Evolutionary conservation across 2,888 invertebrate species (phyloP).

Genomic region (Drosophila helvetica): DNA sequence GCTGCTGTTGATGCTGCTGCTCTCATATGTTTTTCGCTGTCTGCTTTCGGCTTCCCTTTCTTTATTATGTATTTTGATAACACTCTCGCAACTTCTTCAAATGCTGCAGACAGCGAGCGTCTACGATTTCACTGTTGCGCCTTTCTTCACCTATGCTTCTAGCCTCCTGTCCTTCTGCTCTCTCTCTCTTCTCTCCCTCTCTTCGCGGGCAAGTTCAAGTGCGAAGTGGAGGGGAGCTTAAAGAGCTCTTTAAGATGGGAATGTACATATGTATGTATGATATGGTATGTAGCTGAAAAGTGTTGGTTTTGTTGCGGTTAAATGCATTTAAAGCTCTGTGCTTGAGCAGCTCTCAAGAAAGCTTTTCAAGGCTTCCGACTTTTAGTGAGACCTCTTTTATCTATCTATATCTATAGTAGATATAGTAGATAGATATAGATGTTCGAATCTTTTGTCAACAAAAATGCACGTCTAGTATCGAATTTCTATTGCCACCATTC

Average conservation of each 20-base stretch:
- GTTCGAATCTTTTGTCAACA: no score
- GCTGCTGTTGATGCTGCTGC: neutral
- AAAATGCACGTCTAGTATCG: no score
- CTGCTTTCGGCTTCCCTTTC: conserved; percentile 19
- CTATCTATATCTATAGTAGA: no score
- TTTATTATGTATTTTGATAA: conserved; percentile 49
- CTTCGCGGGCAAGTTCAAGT: neutral
- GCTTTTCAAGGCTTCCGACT: no score
- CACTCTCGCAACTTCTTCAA: conserved; percentile 34
- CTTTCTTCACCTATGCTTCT: conserved; percentile 6
- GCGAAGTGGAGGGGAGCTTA: neutral
- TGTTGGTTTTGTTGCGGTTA: no score
- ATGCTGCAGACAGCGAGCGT: conserved; percentile 2
- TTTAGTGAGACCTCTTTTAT: no score
- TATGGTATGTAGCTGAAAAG: neutral
- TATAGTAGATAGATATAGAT: no score
- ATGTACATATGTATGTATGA: neutral
- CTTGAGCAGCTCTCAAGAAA: no score
- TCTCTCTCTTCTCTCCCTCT: neutral
- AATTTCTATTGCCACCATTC: no score
- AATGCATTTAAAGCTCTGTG: no score
- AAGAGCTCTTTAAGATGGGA: neutral
- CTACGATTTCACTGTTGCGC: conserved; percentile 14
- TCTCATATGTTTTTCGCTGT: conserved; percentile 43
- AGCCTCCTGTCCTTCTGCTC: neutral